phyloP scores from a whole-genome alignment of 2,113 vertebrate genomes.

The Dendropsophus ebraccatus region DNA sequence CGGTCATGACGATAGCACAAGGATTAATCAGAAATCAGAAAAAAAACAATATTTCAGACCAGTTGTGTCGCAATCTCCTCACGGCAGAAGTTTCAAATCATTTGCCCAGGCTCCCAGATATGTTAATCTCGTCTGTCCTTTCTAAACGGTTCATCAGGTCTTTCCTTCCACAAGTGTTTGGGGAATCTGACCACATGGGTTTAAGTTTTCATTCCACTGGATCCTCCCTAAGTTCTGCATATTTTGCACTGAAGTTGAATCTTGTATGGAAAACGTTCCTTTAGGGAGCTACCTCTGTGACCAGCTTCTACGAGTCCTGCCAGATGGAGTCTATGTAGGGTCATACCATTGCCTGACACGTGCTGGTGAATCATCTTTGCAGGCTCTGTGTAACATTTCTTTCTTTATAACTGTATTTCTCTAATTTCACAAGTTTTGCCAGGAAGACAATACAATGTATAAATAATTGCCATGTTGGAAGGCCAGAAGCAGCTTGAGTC shows the following conservation, averaged over 20 bases:
- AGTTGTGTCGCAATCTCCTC: constrained; percentile 7
- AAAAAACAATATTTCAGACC: neutral
- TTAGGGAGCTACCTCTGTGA: neutral
- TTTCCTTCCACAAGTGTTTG: constrained; percentile 30
- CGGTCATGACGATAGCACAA: neutral
- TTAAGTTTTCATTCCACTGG: neutral
- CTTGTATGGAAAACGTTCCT: neutral
- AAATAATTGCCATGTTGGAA: constrained; percentile 38
- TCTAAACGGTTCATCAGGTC: neutral
- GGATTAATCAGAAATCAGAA: neutral
- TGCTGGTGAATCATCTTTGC: neutral
- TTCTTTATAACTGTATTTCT: constrained; percentile 2
- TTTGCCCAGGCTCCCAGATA: neutral
- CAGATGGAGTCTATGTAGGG: neutral
- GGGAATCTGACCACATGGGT: constrained; percentile 14
- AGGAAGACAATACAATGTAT: constrained; percentile 31
- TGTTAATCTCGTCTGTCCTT: neutral
- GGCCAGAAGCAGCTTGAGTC: constrained; percentile 8
- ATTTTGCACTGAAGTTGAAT: neutral
- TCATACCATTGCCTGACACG: neutral
- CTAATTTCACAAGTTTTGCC: constrained; percentile 17
- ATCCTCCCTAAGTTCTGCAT: constrained; percentile 1
- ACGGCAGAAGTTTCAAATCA: neutral
- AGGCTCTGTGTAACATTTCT: neutral
- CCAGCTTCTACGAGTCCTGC: neutral